phyloP scores from a whole-genome alignment of 2,797 vertebrate genomes.

The Mycteria americana region DNA sequence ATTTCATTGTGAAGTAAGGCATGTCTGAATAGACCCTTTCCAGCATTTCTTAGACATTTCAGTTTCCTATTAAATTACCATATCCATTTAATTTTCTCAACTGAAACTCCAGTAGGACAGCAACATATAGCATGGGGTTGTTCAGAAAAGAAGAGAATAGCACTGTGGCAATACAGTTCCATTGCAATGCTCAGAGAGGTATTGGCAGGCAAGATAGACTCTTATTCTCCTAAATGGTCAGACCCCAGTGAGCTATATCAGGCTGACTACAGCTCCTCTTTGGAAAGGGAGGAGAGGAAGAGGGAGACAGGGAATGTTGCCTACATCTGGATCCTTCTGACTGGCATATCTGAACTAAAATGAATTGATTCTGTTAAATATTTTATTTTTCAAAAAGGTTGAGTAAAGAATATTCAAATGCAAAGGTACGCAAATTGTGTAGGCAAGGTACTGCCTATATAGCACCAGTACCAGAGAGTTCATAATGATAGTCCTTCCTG shows the following conservation, averaged over 20 bases:
- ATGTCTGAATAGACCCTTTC: slow-evolving; percentile 45
- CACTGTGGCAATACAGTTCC: background rate
- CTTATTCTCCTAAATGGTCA: background rate
- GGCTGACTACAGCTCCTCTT: background rate
- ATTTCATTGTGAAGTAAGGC: slow-evolving; percentile 38
- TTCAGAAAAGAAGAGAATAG: background rate
- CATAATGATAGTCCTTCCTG: background rate
- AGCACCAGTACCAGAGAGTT: background rate
- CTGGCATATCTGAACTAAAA: slow-evolving; percentile 6
- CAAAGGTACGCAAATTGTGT: background rate
- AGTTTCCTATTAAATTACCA: slow-evolving; percentile 44
- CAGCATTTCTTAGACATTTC: slow-evolving; percentile 57
- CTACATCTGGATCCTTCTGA: background rate
- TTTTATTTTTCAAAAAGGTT: slow-evolving; percentile 1
- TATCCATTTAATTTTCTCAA: slow-evolving; percentile 48
- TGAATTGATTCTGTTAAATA: slow-evolving; percentile 7
- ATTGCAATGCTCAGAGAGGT: background rate
- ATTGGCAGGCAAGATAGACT: slow-evolving; percentile 4
- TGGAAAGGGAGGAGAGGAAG: background rate
- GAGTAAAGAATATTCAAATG: slow-evolving; percentile 24
- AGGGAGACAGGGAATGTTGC: background rate
- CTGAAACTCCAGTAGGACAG: slow-evolving; percentile 30
- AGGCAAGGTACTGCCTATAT: background rate
- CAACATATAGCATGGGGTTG: background rate
- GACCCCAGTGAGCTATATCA: background rate